Conservation (phyloP, 2,797 vertebrate genomes). For the Sparus aurata region DNA sequence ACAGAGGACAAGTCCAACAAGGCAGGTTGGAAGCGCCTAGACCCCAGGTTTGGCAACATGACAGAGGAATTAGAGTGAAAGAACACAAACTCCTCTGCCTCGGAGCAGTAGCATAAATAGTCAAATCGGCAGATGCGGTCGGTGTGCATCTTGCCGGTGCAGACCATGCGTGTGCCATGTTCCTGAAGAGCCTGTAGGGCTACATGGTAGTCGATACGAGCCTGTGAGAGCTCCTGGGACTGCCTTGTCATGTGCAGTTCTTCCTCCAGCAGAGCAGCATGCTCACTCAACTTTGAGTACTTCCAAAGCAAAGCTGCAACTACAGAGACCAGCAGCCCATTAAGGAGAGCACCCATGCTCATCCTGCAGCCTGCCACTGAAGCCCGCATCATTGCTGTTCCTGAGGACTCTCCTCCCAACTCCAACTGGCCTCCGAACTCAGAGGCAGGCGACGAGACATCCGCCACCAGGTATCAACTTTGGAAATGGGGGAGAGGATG, state of each 20-base stretch:
- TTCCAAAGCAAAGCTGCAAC: conserved; percentile 97
- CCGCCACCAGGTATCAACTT: conserved; percentile 28
- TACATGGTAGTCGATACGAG: conserved; percentile 91
- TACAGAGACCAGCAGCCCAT: conserved; percentile 93
- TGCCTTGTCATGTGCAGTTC: conserved; percentile 89
- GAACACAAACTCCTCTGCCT: conserved; percentile 97
- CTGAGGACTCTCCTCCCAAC: conserved; percentile 75
- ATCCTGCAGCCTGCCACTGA: conserved; percentile 87
- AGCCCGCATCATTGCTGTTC: conserved; percentile 82
- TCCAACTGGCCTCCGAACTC: conserved; percentile 61
- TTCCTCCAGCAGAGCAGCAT: conserved; percentile 90
- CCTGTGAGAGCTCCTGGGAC: conserved; percentile 89
- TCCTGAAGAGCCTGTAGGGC: conserved; percentile 92
- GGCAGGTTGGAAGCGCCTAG: conserved; percentile 96
- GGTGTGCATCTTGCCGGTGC: conserved; percentile 96
- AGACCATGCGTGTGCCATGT: conserved; percentile 96
- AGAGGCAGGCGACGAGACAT: conserved; percentile 58
- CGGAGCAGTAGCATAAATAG: conserved; percentile 95
- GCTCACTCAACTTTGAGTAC: conserved; percentile 91
- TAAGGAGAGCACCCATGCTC: conserved; percentile 93
- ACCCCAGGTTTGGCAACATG: conserved; percentile 96
- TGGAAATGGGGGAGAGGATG: conserved; percentile 25
- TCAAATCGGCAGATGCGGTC: conserved; percentile 97
- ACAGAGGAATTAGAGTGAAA: conserved; percentile 95
- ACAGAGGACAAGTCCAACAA: conserved; percentile 96